Percentiles rank a stretch among this genome's conserved stretches.
Evolutionary conservation across 2,797 vertebrate species (phyloP).

Genomic region (Hapalemur alaotrensis): DNA sequence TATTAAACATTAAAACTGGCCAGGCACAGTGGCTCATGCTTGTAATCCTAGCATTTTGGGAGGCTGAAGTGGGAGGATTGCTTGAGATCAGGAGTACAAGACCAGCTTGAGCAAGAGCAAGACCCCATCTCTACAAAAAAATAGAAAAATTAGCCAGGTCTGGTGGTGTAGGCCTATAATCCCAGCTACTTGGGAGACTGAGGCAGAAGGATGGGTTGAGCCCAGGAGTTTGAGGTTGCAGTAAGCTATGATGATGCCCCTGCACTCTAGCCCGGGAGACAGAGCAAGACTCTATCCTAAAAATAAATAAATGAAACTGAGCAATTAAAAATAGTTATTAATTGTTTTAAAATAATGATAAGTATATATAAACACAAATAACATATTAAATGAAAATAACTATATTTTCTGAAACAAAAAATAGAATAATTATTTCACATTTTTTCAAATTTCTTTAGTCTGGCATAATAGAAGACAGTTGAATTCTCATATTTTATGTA

Average conservation of each 20-base stretch:
- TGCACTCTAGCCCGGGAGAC: background rate
- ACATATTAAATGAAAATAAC: background rate
- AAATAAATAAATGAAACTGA: background rate
- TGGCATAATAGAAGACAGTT: background rate
- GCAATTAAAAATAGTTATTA: background rate
- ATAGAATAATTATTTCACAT: background rate
- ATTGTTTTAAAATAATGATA: background rate
- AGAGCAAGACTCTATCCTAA: background rate
- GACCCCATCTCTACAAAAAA: background rate
- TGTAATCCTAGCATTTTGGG: background rate
- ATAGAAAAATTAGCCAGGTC: background rate
- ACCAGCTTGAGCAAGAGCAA: background rate
- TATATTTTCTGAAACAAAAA: background rate
- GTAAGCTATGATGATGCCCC: background rate
- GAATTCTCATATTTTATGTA: background rate
- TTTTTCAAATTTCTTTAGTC: background rate
- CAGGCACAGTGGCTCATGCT: background rate
- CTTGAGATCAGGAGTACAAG: background rate
- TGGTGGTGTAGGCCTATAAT: background rate
- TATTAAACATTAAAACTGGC: background rate
- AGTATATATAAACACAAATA: background rate
- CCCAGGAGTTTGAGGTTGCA: background rate
- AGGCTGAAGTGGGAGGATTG: background rate
- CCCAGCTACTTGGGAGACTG: background rate
- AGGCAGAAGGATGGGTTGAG: background rate